A percentile compares a stretch with the other conserved stretches of the same genome.
Conservation (phyloP, 1,140 invertebrate genomes). For the Nylanderia fulva region DNA sequence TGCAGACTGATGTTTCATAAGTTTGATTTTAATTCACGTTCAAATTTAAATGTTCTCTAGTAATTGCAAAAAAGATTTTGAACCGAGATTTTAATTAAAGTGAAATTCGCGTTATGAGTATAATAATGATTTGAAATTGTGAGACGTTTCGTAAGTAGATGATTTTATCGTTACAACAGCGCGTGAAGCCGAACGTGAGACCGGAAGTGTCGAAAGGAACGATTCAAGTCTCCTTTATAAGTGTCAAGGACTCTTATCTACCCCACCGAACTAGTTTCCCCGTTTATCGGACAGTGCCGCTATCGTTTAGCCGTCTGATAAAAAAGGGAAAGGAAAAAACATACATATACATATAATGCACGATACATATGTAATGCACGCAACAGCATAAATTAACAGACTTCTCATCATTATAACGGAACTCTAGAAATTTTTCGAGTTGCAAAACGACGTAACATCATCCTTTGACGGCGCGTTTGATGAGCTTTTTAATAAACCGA, state of each 20-base stretch:
- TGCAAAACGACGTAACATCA: neutral
- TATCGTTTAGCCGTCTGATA: constrained; percentile 38
- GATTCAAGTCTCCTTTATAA: constrained; percentile 17
- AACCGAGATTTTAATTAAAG: neutral
- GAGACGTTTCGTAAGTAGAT: constrained; percentile 14
- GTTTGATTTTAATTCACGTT: neutral
- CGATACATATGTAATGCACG: neutral
- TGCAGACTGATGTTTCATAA: neutral
- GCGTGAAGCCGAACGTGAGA: constrained; percentile 49
- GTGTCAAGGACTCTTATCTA: constrained; percentile 49
- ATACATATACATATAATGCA: too few relatives aligned
- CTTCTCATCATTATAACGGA: neutral
- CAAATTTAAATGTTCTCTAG: neutral
- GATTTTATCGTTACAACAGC: constrained; percentile 39
- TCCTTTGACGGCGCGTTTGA: neutral
- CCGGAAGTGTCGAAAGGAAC: constrained; percentile 60
- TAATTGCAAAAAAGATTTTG: neutral
- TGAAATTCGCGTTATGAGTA: neutral
- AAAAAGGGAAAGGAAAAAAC: neutral
- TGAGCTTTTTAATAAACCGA: constrained; percentile 43
- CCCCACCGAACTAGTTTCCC: constrained; percentile 14
- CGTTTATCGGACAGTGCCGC: neutral
- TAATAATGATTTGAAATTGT: constrained; percentile 3
- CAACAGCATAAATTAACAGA: neutral
- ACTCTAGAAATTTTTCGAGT: constrained; percentile 2